Percentiles rank a stretch among this genome's conserved stretches.
phyloP scores from a whole-genome alignment of 2,888 invertebrate species.

The Callyntrura sp. region DNA sequence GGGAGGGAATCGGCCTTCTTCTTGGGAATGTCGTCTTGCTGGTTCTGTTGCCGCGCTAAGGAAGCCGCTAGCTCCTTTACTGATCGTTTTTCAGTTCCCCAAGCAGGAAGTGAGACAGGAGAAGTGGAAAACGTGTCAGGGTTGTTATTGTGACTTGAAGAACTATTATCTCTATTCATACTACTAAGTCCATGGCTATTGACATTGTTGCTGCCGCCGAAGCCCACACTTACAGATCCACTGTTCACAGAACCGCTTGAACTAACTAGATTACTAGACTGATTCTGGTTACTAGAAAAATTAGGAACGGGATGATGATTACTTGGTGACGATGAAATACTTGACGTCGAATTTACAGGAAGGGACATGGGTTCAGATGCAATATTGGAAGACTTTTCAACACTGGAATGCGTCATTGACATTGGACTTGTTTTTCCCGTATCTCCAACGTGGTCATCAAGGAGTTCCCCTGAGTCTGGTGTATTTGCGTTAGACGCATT shows the following conservation, averaged over 20 bases:
- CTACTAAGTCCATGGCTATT: slow-evolving; percentile 59
- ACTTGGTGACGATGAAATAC: slow-evolving; percentile 76
- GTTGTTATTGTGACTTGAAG: slow-evolving; percentile 70
- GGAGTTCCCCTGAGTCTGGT: slow-evolving; percentile 88
- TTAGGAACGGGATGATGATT: slow-evolving; percentile 77
- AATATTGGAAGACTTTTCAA: slow-evolving; percentile 71
- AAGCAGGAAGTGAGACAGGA: slow-evolving; percentile 81
- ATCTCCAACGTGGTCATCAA: slow-evolving; percentile 87
- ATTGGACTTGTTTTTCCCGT: slow-evolving; percentile 81
- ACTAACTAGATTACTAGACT: slow-evolving; percentile 79
- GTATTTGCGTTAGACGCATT: slow-evolving; percentile 89
- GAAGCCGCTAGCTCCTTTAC: slow-evolving; percentile 87
- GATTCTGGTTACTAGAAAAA: slow-evolving; percentile 76
- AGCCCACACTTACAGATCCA: slow-evolving; percentile 78
- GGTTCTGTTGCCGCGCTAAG: slow-evolving; percentile 84
- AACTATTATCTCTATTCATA: slow-evolving; percentile 73
- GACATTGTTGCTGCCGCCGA: slow-evolving; percentile 72
- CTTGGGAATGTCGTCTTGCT: slow-evolving; percentile 77
- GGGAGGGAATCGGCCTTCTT: slow-evolving; percentile 83
- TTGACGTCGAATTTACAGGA: slow-evolving; percentile 57
- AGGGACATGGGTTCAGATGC: slow-evolving; percentile 77
- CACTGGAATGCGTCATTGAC: slow-evolving; percentile 54
- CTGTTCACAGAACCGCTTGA: slow-evolving; percentile 77
- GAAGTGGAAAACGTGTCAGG: slow-evolving; percentile 63
- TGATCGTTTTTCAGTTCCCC: slow-evolving; percentile 85